Evolutionary conservation across 2,797 vertebrate genomes (phyloP).

Genomic region (Acanthurus leucopareius): DNA sequence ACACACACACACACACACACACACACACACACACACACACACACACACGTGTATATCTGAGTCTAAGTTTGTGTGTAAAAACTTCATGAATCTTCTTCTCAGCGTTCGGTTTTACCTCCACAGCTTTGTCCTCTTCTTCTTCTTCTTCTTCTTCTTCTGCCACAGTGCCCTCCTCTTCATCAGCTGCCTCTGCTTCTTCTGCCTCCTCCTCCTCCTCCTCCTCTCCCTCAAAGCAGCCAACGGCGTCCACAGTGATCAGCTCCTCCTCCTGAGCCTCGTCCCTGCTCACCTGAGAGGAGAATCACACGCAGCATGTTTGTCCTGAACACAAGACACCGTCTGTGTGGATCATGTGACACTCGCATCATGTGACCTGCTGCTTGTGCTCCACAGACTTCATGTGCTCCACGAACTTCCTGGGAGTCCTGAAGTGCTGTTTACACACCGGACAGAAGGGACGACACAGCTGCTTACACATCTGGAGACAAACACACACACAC

Average conservation of each 20-base stretch:
- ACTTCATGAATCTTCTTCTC: too few species aligned
- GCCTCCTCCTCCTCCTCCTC: conserved; percentile 85
- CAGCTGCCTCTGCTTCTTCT: conserved; percentile 57
- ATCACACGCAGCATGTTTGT: too few species aligned
- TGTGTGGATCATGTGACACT: background rate
- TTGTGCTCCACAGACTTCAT: conserved; percentile 97
- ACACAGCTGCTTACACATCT: conserved; percentile 92
- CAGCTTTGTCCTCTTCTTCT: background rate
- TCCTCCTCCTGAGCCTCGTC: conserved; percentile 91
- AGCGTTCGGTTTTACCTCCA: background rate
- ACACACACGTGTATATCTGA: too few species aligned
- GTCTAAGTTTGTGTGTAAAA: too few species aligned
- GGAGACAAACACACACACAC: conserved; percentile 15
- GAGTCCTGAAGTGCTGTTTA: conserved; percentile 92
- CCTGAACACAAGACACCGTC: conserved; percentile 3
- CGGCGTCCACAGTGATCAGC: conserved; percentile 95
- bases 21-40: background rate
- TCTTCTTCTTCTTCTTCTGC: background rate
- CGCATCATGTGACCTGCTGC: conserved; percentile 80
- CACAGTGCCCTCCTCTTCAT: background rate
- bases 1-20: conserved; percentile 5
- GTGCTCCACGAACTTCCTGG: conserved; percentile 97
- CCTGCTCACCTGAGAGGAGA: conserved; percentile 71
- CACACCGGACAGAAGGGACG: conserved; percentile 95
- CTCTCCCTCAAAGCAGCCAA: conserved; percentile 94